Conservation (phyloP, 2,113 vertebrate species). For the Ictalurus punctatus region DNA sequence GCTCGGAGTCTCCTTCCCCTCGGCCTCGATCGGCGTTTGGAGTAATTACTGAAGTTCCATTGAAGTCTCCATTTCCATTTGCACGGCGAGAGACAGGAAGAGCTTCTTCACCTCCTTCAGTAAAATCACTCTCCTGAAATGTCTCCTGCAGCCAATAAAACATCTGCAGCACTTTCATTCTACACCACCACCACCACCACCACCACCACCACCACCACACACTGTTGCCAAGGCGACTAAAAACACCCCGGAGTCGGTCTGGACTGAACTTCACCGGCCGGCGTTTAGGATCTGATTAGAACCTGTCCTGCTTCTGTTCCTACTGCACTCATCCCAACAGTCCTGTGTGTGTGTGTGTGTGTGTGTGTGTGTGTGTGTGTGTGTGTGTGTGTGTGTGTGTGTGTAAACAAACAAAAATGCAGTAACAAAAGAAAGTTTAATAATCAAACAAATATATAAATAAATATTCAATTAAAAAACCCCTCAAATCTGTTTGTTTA, state of each 20-base stretch:
- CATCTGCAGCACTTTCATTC: slow-evolving; percentile 87
- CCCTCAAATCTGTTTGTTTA: no score
- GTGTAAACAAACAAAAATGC: neutral
- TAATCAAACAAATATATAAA: no score
- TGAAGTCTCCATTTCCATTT: slow-evolving; percentile 86
- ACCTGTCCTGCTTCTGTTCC: neutral
- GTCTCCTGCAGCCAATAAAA: slow-evolving; percentile 77
- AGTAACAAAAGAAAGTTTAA: no score
- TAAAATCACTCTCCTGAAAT: slow-evolving; percentile 76
- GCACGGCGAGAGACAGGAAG: slow-evolving; percentile 64
- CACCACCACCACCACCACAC: slow-evolving; percentile 44
- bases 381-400: neutral
- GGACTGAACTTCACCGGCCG: neutral
- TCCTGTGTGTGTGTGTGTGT: neutral
- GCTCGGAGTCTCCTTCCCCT: slow-evolving; percentile 74
- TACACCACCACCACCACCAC: slow-evolving; percentile 49
- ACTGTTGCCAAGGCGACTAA: slow-evolving; percentile 80
- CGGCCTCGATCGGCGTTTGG: slow-evolving; percentile 79
- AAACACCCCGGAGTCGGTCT: neutral
- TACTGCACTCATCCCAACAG: neutral
- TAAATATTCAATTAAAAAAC: no score
- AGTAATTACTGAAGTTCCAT: slow-evolving; percentile 94
- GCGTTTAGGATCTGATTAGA: neutral
- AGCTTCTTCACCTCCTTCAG: slow-evolving; percentile 68
- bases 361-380: neutral